Percentiles rank a stretch among this genome's conserved stretches.
Evolutionary conservation across 1,140 invertebrate species (phyloP).

Genomic region (Sminthurides bifidus): DNA sequence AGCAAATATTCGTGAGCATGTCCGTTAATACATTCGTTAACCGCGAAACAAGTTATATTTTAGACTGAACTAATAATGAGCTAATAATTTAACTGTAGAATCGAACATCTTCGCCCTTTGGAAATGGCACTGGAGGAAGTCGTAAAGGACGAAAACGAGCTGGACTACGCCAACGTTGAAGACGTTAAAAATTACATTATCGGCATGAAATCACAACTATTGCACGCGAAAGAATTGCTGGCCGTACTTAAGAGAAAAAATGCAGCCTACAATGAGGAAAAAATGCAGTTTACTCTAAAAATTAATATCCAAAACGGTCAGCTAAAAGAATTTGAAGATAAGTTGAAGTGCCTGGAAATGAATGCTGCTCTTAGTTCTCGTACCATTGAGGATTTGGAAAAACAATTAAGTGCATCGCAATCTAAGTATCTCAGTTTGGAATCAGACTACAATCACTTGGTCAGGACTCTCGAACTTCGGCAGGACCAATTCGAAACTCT

Average conservation of each 20-base stretch:
- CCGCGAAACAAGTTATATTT: not conserved
- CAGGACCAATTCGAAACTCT: constrained; percentile 17
- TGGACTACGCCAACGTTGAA: constrained; percentile 6
- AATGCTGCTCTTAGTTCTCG: not conserved
- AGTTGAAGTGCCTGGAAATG: not conserved
- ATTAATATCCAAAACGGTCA: not conserved
- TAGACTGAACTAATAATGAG: not conserved
- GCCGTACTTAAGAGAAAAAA: constrained; percentile 2
- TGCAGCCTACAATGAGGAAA: constrained; percentile 1
- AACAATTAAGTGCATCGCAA: constrained; percentile 4
- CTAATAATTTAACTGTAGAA: constrained; percentile 8
- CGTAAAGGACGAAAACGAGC: not conserved
- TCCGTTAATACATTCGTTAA: not conserved
- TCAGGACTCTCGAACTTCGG: constrained; percentile 1
- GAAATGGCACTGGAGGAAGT: constrained; percentile 21
- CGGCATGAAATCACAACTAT: constrained; percentile 18
- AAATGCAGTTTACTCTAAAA: not conserved
- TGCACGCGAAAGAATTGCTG: constrained; percentile 14
- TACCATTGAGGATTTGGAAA: constrained; percentile 5
- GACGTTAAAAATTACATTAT: constrained; percentile 13
- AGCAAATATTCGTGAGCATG: too few species aligned
- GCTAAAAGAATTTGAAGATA: constrained; percentile 5
- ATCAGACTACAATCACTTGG: not conserved
- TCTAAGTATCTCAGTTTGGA: constrained; percentile 5
- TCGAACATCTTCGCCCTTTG: constrained; percentile 22